Evolutionary conservation across 2,888 invertebrate species (phyloP).

Genomic region (Papilio elwesi): DNA sequence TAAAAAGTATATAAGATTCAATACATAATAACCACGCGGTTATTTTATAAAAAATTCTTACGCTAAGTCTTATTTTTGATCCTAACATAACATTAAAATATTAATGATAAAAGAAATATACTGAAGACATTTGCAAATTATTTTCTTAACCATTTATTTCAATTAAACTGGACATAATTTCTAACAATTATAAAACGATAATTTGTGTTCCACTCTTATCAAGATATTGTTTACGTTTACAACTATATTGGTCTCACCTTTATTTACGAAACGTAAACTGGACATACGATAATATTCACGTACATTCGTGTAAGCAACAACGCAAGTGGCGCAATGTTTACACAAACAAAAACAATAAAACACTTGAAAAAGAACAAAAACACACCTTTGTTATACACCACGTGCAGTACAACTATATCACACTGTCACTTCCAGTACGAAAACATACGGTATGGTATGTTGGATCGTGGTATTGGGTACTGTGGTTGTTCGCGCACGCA

Average conservation of each 20-base stretch:
- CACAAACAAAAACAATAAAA: neutral
- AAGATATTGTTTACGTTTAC: constrained; percentile 14
- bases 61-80: no score
- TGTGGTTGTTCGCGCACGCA: constrained; percentile 66
- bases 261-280: constrained; percentile 4
- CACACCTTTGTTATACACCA: constrained; percentile 46
- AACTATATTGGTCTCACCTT: constrained; percentile 6
- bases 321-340: neutral
- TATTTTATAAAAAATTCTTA: no score
- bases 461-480: constrained; percentile 60
- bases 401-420: constrained; percentile 57
- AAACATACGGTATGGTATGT: constrained; percentile 56
- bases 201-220: neutral
- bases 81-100: no score
- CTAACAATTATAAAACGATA: neutral
- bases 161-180: constrained; percentile 23
- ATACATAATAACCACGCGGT: no score
- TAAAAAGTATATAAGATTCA: no score
- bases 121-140: neutral
- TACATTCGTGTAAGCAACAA: neutral
- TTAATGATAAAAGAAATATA: no score
- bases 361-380: constrained; percentile 18
- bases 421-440: constrained; percentile 75
- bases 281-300: neutral
- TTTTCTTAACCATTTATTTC: constrained; percentile 11